Evolutionary conservation across 2,113 vertebrate genomes (phyloP), one percentile per base, ranked within the genome.

Genomic region (Thermophis baileyi): DNA sequence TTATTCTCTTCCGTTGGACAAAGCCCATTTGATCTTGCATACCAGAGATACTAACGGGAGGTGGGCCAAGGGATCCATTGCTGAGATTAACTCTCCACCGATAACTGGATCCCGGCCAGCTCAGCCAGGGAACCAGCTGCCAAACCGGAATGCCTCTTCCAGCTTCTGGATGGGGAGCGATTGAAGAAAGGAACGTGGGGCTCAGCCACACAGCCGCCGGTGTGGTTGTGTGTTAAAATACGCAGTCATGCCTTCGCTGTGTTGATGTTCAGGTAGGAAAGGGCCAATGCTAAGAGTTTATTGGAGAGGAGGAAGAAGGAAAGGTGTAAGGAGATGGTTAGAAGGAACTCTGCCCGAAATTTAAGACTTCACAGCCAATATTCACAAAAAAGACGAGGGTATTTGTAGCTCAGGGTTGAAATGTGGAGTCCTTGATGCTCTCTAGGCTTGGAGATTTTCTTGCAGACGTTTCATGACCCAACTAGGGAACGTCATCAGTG

Each of bases 181-280:
- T 3, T 47, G 30, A 10, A 14, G 18, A 27, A 87, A 90, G 25
- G 46, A 53, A 69, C 22, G 0, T 49, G 0, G 27, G 94, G 85
- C 91, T 0, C 0, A 0, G 85, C 11, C 27, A 49, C 91, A 93
- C 51, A 49, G 89, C 74, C 18, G 93, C 95, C 88, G 49, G 90
- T 96, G 63, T 93, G 93, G 96, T 54, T 95, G 93, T 1, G 4
- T 20, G 91, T 95, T 50, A 81, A 96, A 93, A 87, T 49, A 47
- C 93, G 94, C 93, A 16, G 30, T 18, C 11, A 1, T 4, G 10
- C 51, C 40, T 46, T 40, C 4, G 16, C 2, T 1, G 9, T n/a
- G 27, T 10, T 18, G 14, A 16, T 4, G 25, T 54, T 20, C 8
- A 35, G 44, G 49, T 91, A 16, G 69, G 90, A 46, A 27, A 44